These are phyloP conservation scores for Nemurella pictetii DNA, from an alignment of 2,888 invertebrate genomes.

Conservation along the genomic window DNA sequence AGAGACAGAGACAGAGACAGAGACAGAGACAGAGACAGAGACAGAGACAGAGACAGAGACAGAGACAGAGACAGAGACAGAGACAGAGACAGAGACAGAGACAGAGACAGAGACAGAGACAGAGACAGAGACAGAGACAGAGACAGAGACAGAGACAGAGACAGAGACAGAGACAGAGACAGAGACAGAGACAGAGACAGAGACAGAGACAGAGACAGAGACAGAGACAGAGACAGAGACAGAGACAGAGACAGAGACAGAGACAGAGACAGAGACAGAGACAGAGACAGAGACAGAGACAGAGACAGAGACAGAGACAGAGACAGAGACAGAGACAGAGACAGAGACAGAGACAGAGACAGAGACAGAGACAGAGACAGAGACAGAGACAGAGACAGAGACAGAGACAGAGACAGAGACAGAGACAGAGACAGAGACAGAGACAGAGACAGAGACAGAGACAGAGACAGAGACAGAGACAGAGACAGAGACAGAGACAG, in stretches of 20 bases:
- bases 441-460: background rate
- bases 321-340: too few relatives aligned
- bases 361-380: too few relatives aligned
- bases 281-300: too few relatives aligned
- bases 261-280: too few relatives aligned
- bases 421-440: conserved; percentile 37
- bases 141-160: conserved; percentile 31
- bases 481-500: background rate
- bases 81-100: background rate
- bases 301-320: too few relatives aligned
- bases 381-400: too few relatives aligned
- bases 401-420: conserved; percentile 33
- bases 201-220: too few relatives aligned
- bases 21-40: background rate
- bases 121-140: background rate
- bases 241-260: too few relatives aligned
- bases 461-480: conserved; percentile 22
- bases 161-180: too few relatives aligned
- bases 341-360: too few relatives aligned
- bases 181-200: too few relatives aligned
- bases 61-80: background rate
- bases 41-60: conserved; percentile 23
- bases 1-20: background rate
- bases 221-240: too few relatives aligned
- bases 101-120: background rate